Percentiles rank a stretch among this genome's conserved stretches.
Conservation (phyloP, 2,888 invertebrate genomes). For the Caradrina kadenii region DNA sequence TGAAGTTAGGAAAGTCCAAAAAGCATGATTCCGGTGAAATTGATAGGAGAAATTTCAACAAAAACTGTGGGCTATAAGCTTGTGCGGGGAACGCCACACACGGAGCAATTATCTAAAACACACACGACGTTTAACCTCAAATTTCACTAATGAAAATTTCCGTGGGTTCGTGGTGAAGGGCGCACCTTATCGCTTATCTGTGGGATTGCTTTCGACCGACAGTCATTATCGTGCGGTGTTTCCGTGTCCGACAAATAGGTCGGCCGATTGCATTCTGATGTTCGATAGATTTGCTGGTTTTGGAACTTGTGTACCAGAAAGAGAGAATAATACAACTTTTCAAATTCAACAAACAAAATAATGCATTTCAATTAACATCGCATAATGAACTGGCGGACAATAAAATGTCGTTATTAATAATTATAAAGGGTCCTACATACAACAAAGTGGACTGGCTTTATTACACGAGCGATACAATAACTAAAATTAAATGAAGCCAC, state of each 20-base stretch:
- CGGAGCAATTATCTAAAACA: conserved; percentile 88
- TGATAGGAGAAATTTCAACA: conserved; percentile 79
- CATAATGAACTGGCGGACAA: conserved; percentile 45
- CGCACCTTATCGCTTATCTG: conserved; percentile 88
- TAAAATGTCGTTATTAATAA: conserved; percentile 67
- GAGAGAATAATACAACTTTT: neutral
- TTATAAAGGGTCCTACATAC: conserved; percentile 71
- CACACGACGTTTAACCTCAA: conserved; percentile 87
- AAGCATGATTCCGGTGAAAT: conserved; percentile 68
- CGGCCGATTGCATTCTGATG: conserved; percentile 31
- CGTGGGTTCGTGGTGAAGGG: conserved; percentile 75
- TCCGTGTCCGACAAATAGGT: conserved; percentile 59
- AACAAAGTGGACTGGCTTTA: conserved; percentile 70
- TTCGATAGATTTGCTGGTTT: neutral
- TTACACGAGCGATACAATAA: conserved; percentile 73
- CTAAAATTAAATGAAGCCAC: conserved; percentile 84
- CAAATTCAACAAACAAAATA: conserved; percentile 20
- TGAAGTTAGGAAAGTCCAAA: conserved; percentile 64
- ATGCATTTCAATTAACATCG: conserved; percentile 52
- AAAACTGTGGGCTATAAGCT: conserved; percentile 81
- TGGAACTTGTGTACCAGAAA: neutral
- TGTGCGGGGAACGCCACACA: conserved; percentile 75
- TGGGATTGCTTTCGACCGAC: conserved; percentile 80
- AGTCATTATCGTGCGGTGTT: conserved; percentile 82
- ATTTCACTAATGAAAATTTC: conserved; percentile 89